These are phyloP conservation scores for Bombyx huttoni DNA, from an alignment of 2,888 invertebrate genomes.

Conservation along the genomic window DNA sequence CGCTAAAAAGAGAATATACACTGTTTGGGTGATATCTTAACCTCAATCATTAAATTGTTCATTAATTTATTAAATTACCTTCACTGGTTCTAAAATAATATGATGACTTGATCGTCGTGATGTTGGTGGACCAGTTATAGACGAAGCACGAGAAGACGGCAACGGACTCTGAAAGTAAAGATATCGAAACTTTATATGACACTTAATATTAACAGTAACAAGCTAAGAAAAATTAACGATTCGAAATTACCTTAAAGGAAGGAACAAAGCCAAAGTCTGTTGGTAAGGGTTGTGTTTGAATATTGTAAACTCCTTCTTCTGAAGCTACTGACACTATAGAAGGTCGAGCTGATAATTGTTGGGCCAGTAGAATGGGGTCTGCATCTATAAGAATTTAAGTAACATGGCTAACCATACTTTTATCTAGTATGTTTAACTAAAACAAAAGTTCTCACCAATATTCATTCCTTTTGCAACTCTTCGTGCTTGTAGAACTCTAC, in stretches of 20 bases:
- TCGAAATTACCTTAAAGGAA: conserved; percentile 34
- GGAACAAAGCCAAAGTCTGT: conserved; percentile 63
- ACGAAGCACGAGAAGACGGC: conserved; percentile 49
- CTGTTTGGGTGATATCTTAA: too few species aligned
- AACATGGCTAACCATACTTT: too few species aligned
- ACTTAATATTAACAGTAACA: too few species aligned
- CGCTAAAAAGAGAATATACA: too few species aligned
- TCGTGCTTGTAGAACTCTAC: conserved; percentile 55
- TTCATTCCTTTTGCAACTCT: conserved; percentile 62
- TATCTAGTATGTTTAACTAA: not conserved
- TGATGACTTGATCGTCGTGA: conserved; percentile 63
- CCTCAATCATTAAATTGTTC: not conserved
- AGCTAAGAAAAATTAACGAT: not conserved
- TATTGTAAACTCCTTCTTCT: conserved; percentile 51
- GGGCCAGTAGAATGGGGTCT: conserved; percentile 59
- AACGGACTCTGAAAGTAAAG: conserved; percentile 36
- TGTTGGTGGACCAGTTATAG: conserved; percentile 55
- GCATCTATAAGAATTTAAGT: conserved; percentile 29
- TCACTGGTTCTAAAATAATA: conserved; percentile 46
- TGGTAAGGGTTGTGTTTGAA: conserved; percentile 57
- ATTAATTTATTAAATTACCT: conserved; percentile 14
- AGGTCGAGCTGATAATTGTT: conserved; percentile 60
- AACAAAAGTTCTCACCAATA: conserved; percentile 30
- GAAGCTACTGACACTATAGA: conserved; percentile 64
- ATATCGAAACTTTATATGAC: too few species aligned